Conservation (phyloP, 2,888 invertebrate species). For the Omphaloscelis lunosa region DNA sequence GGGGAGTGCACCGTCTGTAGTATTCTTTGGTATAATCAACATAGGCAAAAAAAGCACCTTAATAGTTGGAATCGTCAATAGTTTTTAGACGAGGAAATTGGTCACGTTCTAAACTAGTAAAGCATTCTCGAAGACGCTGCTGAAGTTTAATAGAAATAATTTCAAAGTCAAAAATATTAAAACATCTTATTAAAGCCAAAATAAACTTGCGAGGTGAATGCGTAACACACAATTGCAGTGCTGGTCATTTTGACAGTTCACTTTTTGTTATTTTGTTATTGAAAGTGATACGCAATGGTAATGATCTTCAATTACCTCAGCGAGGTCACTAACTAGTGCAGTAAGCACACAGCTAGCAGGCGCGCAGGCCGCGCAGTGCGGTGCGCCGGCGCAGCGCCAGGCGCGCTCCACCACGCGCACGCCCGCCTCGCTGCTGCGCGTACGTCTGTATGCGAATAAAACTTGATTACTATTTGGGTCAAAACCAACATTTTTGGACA, state of each 20-base stretch:
- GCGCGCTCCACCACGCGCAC: constrained; percentile 72
- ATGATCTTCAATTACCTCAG: constrained; percentile 71
- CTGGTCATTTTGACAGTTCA: too few species aligned
- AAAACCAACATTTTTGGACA: too few species aligned
- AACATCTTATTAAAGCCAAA: not conserved
- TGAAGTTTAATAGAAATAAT: not conserved
- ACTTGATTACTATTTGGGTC: not conserved
- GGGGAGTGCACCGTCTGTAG: too few species aligned
- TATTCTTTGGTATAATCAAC: too few species aligned
- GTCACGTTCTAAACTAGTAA: not conserved
- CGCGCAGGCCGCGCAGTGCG: constrained; percentile 48
- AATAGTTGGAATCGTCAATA: too few species aligned
- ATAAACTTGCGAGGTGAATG: too few species aligned
- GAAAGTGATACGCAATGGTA: not conserved
- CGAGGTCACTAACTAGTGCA: constrained; percentile 68
- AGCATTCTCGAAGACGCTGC: not conserved
- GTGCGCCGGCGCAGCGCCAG: constrained; percentile 69
- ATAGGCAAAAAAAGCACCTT: too few species aligned
- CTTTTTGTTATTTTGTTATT: too few species aligned
- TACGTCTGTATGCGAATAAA: constrained; percentile 60
- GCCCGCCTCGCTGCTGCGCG: constrained; percentile 66
- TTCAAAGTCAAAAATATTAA: not conserved
- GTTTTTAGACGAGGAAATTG: not conserved
- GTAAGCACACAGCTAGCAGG: constrained; percentile 69
- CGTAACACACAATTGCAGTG: not conserved